Base-by-base conservation (phyloP, 2,113 vertebrate genomes). In the Donacobius atricapilla region DNA sequence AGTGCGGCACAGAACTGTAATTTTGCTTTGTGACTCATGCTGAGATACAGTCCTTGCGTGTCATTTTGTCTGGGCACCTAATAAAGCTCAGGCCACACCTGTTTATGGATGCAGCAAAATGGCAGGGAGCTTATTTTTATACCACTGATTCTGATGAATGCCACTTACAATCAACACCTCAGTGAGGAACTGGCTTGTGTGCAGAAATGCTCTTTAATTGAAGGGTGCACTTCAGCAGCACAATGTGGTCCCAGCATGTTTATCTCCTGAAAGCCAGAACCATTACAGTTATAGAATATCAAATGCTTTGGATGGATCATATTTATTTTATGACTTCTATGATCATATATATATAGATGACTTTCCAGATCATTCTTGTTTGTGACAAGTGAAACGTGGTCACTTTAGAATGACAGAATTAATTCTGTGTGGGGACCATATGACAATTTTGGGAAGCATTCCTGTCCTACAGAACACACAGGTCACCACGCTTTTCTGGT, bases 111-210 rank as follows among this genome's bases (percentile, higher is more conserved):
- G 76, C 71, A 79, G 61, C 82, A 94, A 79, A 95, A 90, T 94
- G 90, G 63, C 92, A 96, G 77, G 83, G 86, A 94, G 87, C 48
- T 93, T 97, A 84, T 96, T 95, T 96, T 97, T 96, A 31, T 84
- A 48, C 81, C 84, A 65, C 23, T 69, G 87, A 89, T 94, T 91
- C 87, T 96, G 93, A 90, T 94, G 93, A 89, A 73, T 88, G 79
- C 54, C 90, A 83, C 82, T 96, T 94, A 95, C 50, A 96, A 95
- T 97, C 95, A 95, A 91, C 93, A 95, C 93, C 91, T 96, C 75
- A 66, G 63, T 0, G 69, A 96, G 87, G 75, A 87, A 58, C 91
- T 90, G 87, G 90, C 92, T 93, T 81, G 82, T 95, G 91, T 77
- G 87, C 84, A 95, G 94, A 94, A 96, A 91, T 90, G 78, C 84